These are phyloP conservation scores for Leiothrix lutea DNA, from an alignment of 2,113 vertebrate species.

Conservation along the genomic window DNA sequence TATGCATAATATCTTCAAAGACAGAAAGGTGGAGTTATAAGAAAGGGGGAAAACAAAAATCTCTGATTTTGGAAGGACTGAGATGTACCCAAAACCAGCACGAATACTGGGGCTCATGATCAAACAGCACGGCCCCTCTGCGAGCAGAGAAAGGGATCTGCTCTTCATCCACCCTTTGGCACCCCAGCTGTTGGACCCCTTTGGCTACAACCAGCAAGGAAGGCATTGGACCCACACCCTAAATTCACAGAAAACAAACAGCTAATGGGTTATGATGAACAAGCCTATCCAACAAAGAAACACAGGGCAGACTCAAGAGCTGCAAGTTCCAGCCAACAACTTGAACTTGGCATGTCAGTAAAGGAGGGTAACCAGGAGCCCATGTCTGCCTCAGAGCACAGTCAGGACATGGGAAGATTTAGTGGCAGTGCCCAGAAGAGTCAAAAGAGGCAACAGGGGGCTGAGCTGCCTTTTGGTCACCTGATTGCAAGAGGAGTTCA, in stretches of 20 bases:
- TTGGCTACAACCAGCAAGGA: background rate
- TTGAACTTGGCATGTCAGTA: background rate
- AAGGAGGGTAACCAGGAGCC: background rate
- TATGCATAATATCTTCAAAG: background rate
- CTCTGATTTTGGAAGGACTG: background rate
- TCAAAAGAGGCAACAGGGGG: background rate
- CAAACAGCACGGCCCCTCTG: fast-evolving
- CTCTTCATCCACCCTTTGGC: background rate
- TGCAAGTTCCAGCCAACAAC: background rate
- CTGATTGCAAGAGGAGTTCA: background rate
- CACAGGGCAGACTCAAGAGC: background rate
- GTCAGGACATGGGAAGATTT: fast-evolving
- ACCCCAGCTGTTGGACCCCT: fast-evolving
- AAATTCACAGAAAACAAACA: background rate
- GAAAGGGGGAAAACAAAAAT: background rate
- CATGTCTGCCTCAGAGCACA: fast-evolving
- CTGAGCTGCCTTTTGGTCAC: background rate
- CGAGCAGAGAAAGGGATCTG: background rate
- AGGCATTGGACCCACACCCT: background rate
- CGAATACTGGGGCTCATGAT: fast-evolving
- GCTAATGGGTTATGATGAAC: background rate
- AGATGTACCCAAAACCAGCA: background rate
- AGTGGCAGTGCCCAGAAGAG: background rate
- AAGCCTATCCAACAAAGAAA: background rate
- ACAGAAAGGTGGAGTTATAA: background rate